phyloP scores from a whole-genome alignment of 2,113 vertebrate genomes.

The Scortum barcoo region DNA sequence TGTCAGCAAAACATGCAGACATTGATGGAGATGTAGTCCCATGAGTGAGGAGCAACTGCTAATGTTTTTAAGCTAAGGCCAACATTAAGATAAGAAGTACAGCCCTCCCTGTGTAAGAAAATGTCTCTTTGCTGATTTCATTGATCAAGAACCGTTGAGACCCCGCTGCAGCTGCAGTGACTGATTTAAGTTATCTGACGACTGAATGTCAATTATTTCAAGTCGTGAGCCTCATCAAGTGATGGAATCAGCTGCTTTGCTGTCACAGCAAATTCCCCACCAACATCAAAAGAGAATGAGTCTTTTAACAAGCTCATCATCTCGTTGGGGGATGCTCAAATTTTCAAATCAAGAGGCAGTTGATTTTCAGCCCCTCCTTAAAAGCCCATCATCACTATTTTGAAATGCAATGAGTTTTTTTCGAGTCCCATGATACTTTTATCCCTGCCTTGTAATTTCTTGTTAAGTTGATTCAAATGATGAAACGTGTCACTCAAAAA shows the following conservation, averaged over 20 bases:
- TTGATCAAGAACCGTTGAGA: constrained; percentile 39
- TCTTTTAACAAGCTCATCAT: constrained; percentile 38
- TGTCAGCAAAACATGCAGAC: constrained; percentile 6
- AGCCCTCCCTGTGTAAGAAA: neutral
- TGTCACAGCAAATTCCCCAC: constrained; percentile 44
- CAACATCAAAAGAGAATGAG: constrained; percentile 20
- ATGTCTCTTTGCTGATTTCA: constrained; percentile 32
- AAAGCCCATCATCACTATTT: constrained; percentile 36
- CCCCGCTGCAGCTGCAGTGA: constrained; percentile 33
- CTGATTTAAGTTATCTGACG: constrained; percentile 56
- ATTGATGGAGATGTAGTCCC: neutral
- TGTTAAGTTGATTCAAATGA: constrained; percentile 30
- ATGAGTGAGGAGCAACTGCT: neutral
- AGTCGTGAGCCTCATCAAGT: constrained; percentile 40
- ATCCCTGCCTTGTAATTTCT: constrained; percentile 3
- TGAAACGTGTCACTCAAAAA: constrained; percentile 31
- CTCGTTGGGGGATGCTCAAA: constrained; percentile 12
- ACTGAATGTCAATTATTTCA: constrained; percentile 51
- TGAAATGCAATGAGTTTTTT: neutral
- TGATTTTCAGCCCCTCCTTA: constrained; percentile 21
- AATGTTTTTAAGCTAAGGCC: constrained; percentile 12
- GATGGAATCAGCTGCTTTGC: constrained; percentile 47
- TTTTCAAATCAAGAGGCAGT: constrained; percentile 27
- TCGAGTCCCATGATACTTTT: constrained; percentile 10
- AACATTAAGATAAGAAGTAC: constrained; percentile 14